Conservation (phyloP, 2,888 invertebrate species). For the Chesias legatella region DNA sequence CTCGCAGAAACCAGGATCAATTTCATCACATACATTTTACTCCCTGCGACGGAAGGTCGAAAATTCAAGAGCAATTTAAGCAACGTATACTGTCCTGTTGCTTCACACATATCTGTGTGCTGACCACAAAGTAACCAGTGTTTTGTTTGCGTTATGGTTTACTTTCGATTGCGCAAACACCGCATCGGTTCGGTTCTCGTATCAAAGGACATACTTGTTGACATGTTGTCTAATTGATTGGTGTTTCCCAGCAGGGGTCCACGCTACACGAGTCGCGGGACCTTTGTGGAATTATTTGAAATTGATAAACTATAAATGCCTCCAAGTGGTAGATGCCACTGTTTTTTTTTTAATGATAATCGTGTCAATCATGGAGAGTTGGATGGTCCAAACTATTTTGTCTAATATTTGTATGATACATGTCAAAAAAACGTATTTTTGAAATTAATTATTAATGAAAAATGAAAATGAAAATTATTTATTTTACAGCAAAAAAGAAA, state of each 20-base stretch:
- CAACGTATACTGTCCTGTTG: slow-evolving; percentile 28
- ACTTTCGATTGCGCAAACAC: slow-evolving; percentile 46
- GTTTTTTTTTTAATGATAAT: slow-evolving; percentile 56
- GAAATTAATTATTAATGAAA: no score
- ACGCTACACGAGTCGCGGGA: slow-evolving; percentile 65
- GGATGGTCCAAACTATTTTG: no score
- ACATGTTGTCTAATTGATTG: slow-evolving; percentile 81
- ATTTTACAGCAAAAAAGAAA: no score
- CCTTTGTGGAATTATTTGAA: slow-evolving; percentile 76
- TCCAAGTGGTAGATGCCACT: slow-evolving; percentile 75
- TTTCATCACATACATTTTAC: slow-evolving; percentile 37
- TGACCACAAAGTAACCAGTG: slow-evolving; percentile 52
- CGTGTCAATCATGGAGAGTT: slow-evolving; percentile 47
- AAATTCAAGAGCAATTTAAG: slow-evolving; percentile 37
- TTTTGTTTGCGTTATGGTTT: slow-evolving; percentile 60
- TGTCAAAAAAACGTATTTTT: no score
- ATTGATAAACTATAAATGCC: slow-evolving; percentile 77
- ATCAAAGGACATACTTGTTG: slow-evolving; percentile 78
- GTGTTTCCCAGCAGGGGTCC: slow-evolving; percentile 75
- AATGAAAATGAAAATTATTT: no score
- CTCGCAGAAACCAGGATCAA: slow-evolving; percentile 63
- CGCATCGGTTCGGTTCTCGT: slow-evolving; percentile 54
- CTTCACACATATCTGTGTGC: slow-evolving; percentile 39
- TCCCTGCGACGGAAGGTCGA: slow-evolving; percentile 26
- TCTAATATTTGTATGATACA: no score